Base-by-base conservation (phyloP, 1,140 invertebrate species). In the Euura saliciscinereae region DNA sequence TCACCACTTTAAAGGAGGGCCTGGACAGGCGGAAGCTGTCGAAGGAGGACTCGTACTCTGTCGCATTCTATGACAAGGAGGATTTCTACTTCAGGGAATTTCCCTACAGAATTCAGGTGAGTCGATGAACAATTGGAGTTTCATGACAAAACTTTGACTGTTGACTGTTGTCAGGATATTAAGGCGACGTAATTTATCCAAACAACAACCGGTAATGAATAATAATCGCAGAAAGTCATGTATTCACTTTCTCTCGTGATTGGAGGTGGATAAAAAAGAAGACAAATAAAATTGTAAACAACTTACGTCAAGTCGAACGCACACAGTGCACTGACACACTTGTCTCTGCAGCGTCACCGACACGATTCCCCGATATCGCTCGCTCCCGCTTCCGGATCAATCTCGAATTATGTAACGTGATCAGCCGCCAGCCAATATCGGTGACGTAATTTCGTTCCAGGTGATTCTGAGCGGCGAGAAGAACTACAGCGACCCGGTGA, bases 41-140 rank as follows among this genome's bases (percentile, higher is more conserved):
- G 2, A 92, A 94, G 81, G 92, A 93, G 51, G 95, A 97, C 85
- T 97, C 96, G 0, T 97, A 98, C 80, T 97, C 96, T 2, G 94
- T 97, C 11, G 91, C 91, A 71, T 98, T 97, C 83, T 97, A 97
- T 82, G 94, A 97, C 81, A 89, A 93, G 6, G 96, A 98, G 85
- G 96, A 97, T 80, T 90, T 91, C 73, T 97, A 95, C 84, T 98
- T 96, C 87, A 89, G 95, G 78, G 95, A 97, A 83, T 97, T 95
- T 86, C 96, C 96, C 1, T 97, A 97, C 81, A 91, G 94, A 77
- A 94, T 97, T 84, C 95, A 96, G 91, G 94, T 95, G 78, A 79
- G 76, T 73, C 73, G 28, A 28, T 28, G 28, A 65, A 69, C n/a
- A 44, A 28, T 28, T 28, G 0, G 28, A 28, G 28, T 28, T 28